phyloP scores from a whole-genome alignment of 2,797 vertebrate genomes.

The Staurois parvus region DNA sequence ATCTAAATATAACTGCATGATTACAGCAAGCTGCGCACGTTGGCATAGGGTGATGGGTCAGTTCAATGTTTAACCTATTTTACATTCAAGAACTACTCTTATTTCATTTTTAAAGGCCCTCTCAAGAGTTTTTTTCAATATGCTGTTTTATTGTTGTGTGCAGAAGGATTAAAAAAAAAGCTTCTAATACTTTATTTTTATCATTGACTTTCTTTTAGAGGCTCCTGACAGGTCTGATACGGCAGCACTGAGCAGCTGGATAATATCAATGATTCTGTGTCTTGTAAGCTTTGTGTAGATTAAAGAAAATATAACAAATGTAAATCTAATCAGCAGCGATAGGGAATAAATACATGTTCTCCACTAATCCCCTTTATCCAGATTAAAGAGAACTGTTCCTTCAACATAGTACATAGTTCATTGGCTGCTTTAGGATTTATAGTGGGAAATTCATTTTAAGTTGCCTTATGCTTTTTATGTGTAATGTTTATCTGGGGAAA shows the following conservation, averaged over 20 bases:
- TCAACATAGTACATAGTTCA: not conserved
- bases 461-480: not conserved
- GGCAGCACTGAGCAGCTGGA: not conserved
- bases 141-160: not conserved
- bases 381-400: conserved; percentile 14
- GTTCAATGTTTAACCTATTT: conserved; percentile 13
- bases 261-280: not conserved
- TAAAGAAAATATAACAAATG: conserved; percentile 22
- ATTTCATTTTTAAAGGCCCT: not conserved
- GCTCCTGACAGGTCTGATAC: not conserved
- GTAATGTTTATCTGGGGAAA: not conserved
- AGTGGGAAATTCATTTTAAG: not conserved
- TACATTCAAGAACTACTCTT: not conserved
- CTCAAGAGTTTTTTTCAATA: not conserved
- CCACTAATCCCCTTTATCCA: conserved; percentile 25
- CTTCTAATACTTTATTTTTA: not conserved
- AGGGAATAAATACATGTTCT: conserved; percentile 40
- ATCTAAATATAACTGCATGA: conserved; percentile 50
- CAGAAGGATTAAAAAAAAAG: no score
- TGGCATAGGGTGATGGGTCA: conserved; percentile 28
- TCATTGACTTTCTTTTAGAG: not conserved
- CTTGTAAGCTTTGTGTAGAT: conserved; percentile 20
- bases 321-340: conserved; percentile 31
- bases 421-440: not conserved
- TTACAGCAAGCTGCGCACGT: conserved; percentile 15